Evolutionary conservation across 2,113 vertebrate genomes (phyloP), one percentile per base, ranked within the genome.

Genomic region (Oceanodroma tethys): DNA sequence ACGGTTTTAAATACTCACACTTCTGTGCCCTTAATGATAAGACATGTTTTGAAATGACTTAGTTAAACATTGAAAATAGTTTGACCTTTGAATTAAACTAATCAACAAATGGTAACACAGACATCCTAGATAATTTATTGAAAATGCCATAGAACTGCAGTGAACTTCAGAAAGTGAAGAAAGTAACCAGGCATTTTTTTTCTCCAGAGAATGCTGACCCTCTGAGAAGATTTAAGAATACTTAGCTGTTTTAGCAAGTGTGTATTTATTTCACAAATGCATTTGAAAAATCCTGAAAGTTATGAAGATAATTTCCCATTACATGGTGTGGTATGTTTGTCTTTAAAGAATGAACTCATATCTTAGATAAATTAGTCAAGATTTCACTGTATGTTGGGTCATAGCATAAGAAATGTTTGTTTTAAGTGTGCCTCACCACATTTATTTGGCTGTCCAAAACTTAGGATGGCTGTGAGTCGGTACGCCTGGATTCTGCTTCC

Each of bases 1-100:
- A 60, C 75, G 55, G 50, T 94, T 68, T 95, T 90, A 42, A 88
- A 84, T 96, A 18, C 47, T 92, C 45, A 47, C 42, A 58, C 32
- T 93, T 74, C 90, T 90, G 75, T 85, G 36, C 48, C 45, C 71
- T 74, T 92, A 91, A 78, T 88, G 86, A 88, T 96, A 91, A 92
- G 89, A 70, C 55, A 13, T 87, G 79, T 90, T 56, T 93, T 63
- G 58, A 81, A 96, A 92, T 96, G 3, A 79, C 55, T 96, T 95
- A 88, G 84, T 79, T 93, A 89, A 96, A 78, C 63, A 68, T 29
- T 94, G 82, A 94, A 90, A 96, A 90, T 60, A 48, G 60, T 96
- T 94, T 96, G 88, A 94, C 88, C 74, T 96, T 96, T 96, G 63
- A 93, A 95, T 97, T 92, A 79, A 95, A 89, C 87, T 92, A 67